Percentiles rank a stretch among this genome's conserved stretches.
Conservation (phyloP, 1,140 invertebrate species). For the Zaprionus nigranus region DNA sequence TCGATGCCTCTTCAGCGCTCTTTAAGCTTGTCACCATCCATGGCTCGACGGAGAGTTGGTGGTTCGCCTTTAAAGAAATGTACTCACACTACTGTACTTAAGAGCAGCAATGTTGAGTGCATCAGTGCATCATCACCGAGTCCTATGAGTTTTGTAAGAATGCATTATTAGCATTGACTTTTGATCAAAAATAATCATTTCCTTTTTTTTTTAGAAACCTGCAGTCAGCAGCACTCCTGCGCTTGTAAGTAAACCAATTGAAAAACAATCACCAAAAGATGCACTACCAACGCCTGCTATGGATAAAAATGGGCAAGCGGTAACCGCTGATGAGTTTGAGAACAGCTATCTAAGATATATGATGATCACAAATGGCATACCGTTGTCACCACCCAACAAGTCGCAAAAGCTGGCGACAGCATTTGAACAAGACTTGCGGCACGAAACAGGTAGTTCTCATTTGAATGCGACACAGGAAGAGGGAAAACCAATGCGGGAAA, state of each 20-base stretch:
- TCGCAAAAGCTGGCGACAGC: neutral
- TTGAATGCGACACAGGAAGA: neutral
- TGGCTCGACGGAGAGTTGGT: neutral
- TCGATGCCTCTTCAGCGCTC: neutral
- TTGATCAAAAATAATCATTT: neutral
- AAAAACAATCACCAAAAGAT: neutral
- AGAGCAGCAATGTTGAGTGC: neutral
- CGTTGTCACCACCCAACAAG: neutral
- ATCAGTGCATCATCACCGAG: neutral
- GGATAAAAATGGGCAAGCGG: neutral
- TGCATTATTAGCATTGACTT: neutral
- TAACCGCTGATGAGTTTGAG: neutral
- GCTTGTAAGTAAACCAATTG: neutral
- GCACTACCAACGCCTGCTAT: neutral
- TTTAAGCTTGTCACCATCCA: neutral
- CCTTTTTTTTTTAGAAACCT: slow-evolving; percentile 33
- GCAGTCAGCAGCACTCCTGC: slow-evolving; percentile 48
- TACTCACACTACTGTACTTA: neutral
- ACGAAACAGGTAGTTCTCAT: neutral
- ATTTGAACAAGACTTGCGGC: no score
- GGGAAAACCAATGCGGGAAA: neutral
- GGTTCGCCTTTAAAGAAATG: neutral
- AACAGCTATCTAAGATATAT: neutral
- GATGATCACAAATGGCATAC: neutral
- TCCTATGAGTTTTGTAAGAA: neutral